Evolutionary conservation across 2,888 invertebrate species (phyloP).

Genomic region (Ligdia adustata): DNA sequence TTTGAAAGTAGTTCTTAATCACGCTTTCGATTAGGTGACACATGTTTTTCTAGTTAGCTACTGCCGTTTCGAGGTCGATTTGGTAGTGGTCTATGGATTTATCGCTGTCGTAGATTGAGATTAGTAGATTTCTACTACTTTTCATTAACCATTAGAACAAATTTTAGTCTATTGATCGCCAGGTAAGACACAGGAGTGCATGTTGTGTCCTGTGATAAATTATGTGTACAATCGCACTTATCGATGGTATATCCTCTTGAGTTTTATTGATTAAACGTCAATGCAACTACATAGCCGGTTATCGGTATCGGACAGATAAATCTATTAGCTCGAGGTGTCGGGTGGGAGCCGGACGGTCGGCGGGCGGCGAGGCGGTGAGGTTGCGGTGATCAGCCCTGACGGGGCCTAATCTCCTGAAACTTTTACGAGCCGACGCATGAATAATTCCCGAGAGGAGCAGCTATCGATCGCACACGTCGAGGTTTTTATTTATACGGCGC

Average conservation of each 20-base stretch:
- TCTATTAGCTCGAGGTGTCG: constrained; percentile 46
- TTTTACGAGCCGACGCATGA: constrained; percentile 79
- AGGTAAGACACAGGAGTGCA: constrained; percentile 51
- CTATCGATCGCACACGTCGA: constrained; percentile 84
- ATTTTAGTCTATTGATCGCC: constrained; percentile 47
- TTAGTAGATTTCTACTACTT: no score
- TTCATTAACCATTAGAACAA: no score
- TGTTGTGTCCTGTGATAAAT: constrained; percentile 42
- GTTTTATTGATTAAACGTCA: constrained; percentile 56
- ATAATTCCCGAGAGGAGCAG: constrained; percentile 82
- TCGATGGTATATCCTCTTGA: constrained; percentile 20
- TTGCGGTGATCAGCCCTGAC: constrained; percentile 47
- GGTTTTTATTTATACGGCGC: constrained; percentile 84
- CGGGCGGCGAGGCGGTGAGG: constrained; percentile 26
- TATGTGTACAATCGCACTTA: constrained; percentile 13
- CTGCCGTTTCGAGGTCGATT: constrained; percentile 42
- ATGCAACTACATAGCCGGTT: constrained; percentile 54
- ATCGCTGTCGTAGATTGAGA: constrained; percentile 52
- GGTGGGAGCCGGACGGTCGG: constrained; percentile 33
- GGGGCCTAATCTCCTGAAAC: constrained; percentile 76
- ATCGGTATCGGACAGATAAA: constrained; percentile 57
- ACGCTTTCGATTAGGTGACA: constrained; percentile 55
- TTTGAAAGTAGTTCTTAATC: constrained; percentile 73
- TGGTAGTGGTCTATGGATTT: constrained; percentile 47
- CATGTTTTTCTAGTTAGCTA: constrained; percentile 38